A percentile compares a stretch with the other conserved stretches of the same genome.
Conservation (phyloP, 1,140 invertebrate species). For the Hypsibius dujardini region DNA sequence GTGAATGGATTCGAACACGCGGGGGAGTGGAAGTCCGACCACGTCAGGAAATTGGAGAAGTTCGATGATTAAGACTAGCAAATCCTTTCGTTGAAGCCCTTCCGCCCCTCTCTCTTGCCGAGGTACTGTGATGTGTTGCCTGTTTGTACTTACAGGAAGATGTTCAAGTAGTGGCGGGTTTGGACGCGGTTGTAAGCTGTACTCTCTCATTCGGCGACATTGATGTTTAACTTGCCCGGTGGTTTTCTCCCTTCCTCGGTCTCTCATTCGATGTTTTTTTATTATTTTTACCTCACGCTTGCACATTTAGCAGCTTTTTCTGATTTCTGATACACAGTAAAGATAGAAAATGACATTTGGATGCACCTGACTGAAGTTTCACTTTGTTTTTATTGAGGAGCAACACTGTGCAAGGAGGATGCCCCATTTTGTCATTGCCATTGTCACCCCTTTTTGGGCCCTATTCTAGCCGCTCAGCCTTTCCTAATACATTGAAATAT, state of each 20-base stretch:
- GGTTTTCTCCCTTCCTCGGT: not conserved
- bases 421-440: too few species aligned
- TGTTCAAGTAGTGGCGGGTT: not conserved
- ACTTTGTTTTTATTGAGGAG: too few species aligned
- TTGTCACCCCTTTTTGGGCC: too few species aligned
- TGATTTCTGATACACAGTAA: too few species aligned
- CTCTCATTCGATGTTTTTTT: not conserved
- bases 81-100: not conserved
- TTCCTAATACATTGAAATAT: too few species aligned
- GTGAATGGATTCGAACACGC: constrained; percentile 36
- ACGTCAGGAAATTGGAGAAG: not conserved
- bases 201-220: not conserved
- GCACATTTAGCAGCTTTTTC: not conserved
- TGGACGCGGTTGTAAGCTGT: not conserved
- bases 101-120: not conserved
- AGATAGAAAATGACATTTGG: too few species aligned
- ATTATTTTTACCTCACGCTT: not conserved
- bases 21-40: constrained; percentile 23
- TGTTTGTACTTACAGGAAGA: not conserved
- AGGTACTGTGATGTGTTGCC: not conserved
- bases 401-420: too few species aligned
- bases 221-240: not conserved
- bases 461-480: too few species aligned
- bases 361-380: too few species aligned
- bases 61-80: not conserved